A percentile compares a stretch with the other conserved stretches of the same genome.
These are phyloP conservation scores for Cetoscarus ocellatus DNA, from an alignment of 2,797 vertebrate species.

Conservation along the genomic window DNA sequence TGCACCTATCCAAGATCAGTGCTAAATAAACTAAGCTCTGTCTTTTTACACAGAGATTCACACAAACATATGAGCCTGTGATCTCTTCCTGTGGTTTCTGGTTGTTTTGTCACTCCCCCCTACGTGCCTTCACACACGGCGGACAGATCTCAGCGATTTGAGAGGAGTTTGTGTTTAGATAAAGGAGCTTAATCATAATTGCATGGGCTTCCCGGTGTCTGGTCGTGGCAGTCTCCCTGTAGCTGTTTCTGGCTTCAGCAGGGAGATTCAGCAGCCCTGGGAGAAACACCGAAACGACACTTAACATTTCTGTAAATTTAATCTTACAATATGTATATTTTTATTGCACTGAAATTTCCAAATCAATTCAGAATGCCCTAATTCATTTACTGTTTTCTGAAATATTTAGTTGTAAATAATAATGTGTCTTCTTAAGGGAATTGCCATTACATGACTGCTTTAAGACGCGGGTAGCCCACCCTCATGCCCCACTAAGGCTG, in stretches of 20 bases:
- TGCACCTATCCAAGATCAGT: too few species aligned
- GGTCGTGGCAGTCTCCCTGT: constrained; percentile 17
- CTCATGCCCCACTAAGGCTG: too few species aligned
- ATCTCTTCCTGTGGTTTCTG: constrained; percentile 46
- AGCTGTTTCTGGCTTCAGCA: constrained; percentile 13
- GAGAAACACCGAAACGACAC: neutral
- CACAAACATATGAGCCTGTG: constrained; percentile 2
- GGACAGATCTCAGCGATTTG: constrained; percentile 66
- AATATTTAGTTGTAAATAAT: too few species aligned
- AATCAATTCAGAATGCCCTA: neutral
- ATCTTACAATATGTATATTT: neutral
- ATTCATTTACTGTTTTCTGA: too few species aligned
- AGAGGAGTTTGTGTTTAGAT: constrained; percentile 75
- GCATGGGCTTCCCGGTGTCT: constrained; percentile 50
- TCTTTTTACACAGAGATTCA: too few species aligned
- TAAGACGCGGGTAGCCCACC: too few species aligned
- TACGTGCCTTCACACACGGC: constrained; percentile 68
- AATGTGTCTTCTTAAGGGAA: too few species aligned
- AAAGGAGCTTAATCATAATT: constrained; percentile 68
- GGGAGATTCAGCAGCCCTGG: constrained; percentile 9
- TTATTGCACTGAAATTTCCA: neutral
- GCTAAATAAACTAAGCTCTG: too few species aligned
- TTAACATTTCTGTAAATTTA: too few species aligned
- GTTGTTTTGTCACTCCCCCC: constrained; percentile 48
- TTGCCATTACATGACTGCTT: too few species aligned